Percentiles rank a stretch among this genome's conserved stretches.
phyloP scores from a whole-genome alignment of 2,113 vertebrate species.

The Balaenoptera acutorostrata region DNA sequence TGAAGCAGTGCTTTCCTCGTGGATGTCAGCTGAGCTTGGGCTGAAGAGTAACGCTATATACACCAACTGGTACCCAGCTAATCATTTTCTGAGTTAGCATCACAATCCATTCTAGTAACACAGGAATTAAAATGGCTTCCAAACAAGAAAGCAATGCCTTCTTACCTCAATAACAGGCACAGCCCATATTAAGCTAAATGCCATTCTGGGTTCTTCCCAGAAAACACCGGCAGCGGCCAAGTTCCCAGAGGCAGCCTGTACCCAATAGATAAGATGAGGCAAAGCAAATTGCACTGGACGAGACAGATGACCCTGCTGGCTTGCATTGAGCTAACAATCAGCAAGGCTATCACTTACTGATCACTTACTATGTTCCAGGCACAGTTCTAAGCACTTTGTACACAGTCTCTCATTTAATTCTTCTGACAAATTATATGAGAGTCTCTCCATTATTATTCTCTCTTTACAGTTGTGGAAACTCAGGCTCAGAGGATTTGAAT shows the following conservation, averaged over 20 bases:
- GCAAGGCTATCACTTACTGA: background rate
- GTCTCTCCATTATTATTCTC: background rate
- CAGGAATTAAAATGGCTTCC: background rate
- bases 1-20: background rate
- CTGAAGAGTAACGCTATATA: background rate
- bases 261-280: constrained; percentile 41
- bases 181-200: constrained; percentile 52
- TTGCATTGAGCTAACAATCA: background rate
- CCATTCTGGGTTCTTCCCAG: constrained; percentile 43
- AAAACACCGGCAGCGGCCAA: constrained; percentile 31
- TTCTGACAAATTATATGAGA: background rate
- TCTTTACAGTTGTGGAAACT: background rate
- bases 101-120: background rate
- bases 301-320: background rate
- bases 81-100: background rate
- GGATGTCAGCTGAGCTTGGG: background rate
- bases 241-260: constrained; percentile 48
- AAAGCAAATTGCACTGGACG: background rate
- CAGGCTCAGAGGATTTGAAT: background rate
- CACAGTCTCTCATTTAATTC: background rate
- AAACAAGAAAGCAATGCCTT: background rate
- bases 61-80: background rate
- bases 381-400: background rate
- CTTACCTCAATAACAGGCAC: constrained; percentile 15
- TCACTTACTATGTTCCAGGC: constrained; percentile 22